Evolutionary conservation across 2,888 invertebrate genomes (phyloP), one percentile per base, ranked within the genome.

Genomic region (Aspidiotus destructor): DNA sequence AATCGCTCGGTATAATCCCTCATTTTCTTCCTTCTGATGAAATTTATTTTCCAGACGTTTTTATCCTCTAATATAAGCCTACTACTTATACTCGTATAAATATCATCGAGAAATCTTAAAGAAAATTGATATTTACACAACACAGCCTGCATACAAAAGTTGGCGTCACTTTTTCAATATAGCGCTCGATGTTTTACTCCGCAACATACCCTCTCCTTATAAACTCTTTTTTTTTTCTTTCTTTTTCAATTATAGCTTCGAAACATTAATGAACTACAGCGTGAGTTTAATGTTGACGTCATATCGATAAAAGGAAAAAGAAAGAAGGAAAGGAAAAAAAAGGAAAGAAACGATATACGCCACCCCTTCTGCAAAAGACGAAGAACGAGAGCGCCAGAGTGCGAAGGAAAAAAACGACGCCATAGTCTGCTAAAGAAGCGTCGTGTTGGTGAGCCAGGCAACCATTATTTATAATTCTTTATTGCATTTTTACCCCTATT

Each of bases 401-500:
- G 11, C 16, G 10, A 10, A 16, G 11, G 10, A 44, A 61, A 61
- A 61, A 61, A 61, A 61, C 61, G 61, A 61, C 61, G 61, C 61
- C 61, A 61, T 61, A 61, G 61, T 61, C 41, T 44, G 61, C n/a
- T 44, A 17, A 64, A 61, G 61, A 64, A 64, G 64, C 64, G 64
- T 64, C 64, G 64, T 55, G 64, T 55, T 64, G 64, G 64, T 64
- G 64, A 55, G 41, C 64, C 54, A 41, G 17, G 64, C 64, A 64
- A 64, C 64, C 64, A 64, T 64, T 64, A 64, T 54, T 64, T 54
- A 64, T 64, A 55, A 64, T 41, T 64, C 64, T 64, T 64, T 54
- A 64, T 64, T 64, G 55, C 64, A 13, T 55, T 64, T 54, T 52
- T 41, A 13, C 16, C 63, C 48, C 63, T 42, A 28, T 53, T 52